A percentile compares a stretch with the other conserved stretches of the same genome.
These are phyloP conservation scores for Picathartes gymnocephalus DNA, from an alignment of 2,113 vertebrate genomes.

Conservation along the genomic window DNA sequence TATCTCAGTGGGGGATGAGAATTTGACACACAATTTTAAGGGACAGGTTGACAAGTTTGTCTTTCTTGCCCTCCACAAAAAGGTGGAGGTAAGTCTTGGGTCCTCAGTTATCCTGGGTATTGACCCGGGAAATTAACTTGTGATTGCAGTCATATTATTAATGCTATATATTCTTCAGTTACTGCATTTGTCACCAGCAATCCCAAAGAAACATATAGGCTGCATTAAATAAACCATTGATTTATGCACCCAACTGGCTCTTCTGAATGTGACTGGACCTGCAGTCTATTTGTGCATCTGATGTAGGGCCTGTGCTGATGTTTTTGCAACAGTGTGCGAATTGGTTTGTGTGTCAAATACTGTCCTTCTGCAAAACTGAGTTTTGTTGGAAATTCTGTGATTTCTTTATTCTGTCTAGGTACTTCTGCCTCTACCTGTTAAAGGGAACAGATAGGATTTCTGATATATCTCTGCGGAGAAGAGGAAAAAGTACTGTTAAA, in stretches of 20 bases:
- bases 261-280: background rate
- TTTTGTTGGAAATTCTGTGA: background rate
- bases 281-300: background rate
- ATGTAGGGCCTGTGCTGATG: accelerated
- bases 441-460: background rate
- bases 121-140: background rate
- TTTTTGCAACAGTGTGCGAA: background rate
- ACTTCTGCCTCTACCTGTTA: background rate
- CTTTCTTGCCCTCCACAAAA: background rate
- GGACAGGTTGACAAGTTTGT: background rate
- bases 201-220: background rate
- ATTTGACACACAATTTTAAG: background rate
- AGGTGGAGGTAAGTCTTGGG: background rate
- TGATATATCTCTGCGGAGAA: background rate
- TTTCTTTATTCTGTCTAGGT: background rate
- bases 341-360: background rate
- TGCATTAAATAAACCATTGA: background rate
- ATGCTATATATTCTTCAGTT: background rate
- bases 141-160: background rate
- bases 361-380: background rate
- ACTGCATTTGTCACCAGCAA: background rate
- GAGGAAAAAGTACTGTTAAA: background rate
- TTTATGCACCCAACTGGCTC: background rate
- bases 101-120: background rate
- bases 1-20: background rate